Evolutionary conservation across 2,888 invertebrate genomes (phyloP).

Genomic region (Oasisia sp.): DNA sequence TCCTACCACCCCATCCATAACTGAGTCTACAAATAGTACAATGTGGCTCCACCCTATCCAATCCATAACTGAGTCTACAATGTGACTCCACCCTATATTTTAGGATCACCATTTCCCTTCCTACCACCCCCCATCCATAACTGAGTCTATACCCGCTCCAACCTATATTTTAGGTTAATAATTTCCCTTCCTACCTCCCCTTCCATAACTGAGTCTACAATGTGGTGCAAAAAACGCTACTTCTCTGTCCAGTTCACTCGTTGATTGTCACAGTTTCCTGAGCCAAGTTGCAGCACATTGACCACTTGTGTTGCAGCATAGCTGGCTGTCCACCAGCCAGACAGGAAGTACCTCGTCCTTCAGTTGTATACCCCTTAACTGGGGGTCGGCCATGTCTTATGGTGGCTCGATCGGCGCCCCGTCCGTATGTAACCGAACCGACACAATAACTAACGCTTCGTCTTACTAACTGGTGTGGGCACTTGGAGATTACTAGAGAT

Average conservation of each 20-base stretch:
- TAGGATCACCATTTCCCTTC: no score
- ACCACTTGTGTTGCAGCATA: not conserved
- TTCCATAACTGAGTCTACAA: no score
- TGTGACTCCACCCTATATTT: no score
- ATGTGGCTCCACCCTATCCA: no score
- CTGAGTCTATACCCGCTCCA: no score
- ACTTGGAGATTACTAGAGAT: not conserved
- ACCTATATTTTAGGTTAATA: no score
- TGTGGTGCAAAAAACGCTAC: no score
- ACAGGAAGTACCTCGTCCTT: not conserved
- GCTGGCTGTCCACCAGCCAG: not conserved
- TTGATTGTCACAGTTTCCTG: not conserved
- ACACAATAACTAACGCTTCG: not conserved
- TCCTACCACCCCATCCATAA: no score
- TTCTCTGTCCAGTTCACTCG: not conserved
- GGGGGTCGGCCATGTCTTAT: not conserved
- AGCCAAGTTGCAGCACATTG: not conserved
- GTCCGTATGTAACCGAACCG: not conserved
- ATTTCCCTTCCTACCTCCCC: no score
- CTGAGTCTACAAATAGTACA: no score
- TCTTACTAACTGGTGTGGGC: constrained; percentile 1
- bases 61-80: no score
- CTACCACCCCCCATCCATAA: no score
- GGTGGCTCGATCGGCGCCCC: not conserved
- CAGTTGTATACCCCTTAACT: not conserved